phyloP scores from a whole-genome alignment of 2,113 vertebrate genomes.

The Gobius niger region DNA sequence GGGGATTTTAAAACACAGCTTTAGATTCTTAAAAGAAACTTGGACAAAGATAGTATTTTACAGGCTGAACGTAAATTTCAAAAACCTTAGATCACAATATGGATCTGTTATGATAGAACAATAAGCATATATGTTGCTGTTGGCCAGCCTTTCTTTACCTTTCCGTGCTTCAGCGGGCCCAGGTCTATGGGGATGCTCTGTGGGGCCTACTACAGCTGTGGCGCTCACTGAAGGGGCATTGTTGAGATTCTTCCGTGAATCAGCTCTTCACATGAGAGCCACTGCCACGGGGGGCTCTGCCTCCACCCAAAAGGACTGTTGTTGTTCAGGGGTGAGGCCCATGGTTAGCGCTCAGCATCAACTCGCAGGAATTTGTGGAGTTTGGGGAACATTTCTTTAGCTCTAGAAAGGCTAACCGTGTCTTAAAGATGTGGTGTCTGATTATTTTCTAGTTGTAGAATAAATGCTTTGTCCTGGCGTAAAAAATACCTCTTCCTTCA shows the following conservation, averaged over 20 bases:
- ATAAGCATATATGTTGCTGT: neutral
- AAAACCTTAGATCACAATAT: too few species aligned
- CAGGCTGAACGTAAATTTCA: too few species aligned
- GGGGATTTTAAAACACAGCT: too few species aligned
- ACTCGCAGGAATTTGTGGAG: conserved; percentile 24
- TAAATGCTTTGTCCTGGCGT: too few species aligned
- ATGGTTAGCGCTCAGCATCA: conserved; percentile 15
- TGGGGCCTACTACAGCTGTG: conserved; percentile 36
- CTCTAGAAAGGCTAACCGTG: neutral
- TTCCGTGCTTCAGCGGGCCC: conserved; percentile 17
- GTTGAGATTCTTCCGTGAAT: conserved; percentile 64
- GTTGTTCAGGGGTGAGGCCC: conserved; percentile 43
- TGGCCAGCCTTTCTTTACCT: neutral
- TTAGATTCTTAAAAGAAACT: too few species aligned
- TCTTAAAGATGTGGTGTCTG: too few species aligned
- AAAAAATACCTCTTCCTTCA: too few species aligned
- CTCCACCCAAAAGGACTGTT: conserved; percentile 54
- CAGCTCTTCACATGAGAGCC: conserved; percentile 43
- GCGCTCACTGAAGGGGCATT: conserved; percentile 58
- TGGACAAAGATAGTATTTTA: too few species aligned
- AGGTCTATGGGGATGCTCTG: conserved; percentile 22
- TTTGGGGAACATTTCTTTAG: neutral
- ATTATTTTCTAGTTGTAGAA: too few species aligned
- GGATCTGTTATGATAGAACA: neutral
- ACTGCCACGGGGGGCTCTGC: conserved; percentile 30